Conservation (phyloP, 2,797 vertebrate species). For the Petrocephalus schoutedeni region DNA sequence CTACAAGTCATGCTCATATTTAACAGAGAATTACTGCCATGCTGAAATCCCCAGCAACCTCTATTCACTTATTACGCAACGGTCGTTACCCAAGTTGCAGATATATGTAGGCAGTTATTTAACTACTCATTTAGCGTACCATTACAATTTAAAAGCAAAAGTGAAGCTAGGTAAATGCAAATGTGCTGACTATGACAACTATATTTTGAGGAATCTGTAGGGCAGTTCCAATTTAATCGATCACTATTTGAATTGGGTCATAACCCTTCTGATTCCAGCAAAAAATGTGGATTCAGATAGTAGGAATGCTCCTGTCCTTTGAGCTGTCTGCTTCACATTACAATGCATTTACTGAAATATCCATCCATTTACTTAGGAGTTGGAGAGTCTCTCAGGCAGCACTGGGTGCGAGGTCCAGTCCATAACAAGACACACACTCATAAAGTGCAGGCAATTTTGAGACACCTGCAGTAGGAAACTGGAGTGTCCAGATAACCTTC, state of each 20-base stretch:
- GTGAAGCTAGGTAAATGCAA: neutral
- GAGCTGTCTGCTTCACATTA: neutral
- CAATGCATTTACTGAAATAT: neutral
- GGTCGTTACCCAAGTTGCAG: slow-evolving; percentile 11
- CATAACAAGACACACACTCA: neutral
- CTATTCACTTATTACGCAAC: slow-evolving; percentile 5
- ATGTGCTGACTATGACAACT: neutral
- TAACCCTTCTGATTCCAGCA: neutral
- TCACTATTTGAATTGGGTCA: neutral
- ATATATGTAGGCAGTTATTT: neutral
- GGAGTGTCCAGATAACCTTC: neutral
- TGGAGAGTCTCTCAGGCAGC: neutral
- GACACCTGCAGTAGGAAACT: neutral
- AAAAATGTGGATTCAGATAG: neutral
- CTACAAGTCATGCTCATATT: slow-evolving; percentile 63
- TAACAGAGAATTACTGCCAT: slow-evolving; percentile 42
- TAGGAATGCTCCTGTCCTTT: neutral
- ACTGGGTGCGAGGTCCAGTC: neutral
- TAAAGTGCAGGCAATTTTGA: neutral
- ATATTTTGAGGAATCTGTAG: neutral
- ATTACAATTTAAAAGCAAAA: neutral
- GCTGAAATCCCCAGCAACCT: slow-evolving; percentile 44
- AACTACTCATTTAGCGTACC: neutral
- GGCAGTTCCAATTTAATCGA: neutral
- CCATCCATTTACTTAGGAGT: neutral